Evolutionary conservation across 2,113 vertebrate species (phyloP).

Genomic region (Aptenodytes patagonicus): DNA sequence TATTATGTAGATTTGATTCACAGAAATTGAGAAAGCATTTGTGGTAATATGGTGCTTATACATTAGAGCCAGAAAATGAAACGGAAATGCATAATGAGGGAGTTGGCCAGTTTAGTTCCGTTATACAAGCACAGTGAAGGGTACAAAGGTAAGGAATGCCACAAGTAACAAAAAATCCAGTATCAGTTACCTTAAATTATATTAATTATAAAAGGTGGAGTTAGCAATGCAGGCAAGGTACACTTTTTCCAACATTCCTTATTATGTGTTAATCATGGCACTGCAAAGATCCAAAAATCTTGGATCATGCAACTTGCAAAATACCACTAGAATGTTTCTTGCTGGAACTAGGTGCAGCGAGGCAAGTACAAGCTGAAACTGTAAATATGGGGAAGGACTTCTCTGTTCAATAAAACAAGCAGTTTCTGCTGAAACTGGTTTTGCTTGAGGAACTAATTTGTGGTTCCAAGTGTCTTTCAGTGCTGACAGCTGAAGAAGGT

Average conservation of each 20-base stretch:
- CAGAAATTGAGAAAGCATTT: not conserved
- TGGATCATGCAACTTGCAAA: not conserved
- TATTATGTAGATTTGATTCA: not conserved
- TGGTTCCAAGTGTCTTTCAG: constrained; percentile 55
- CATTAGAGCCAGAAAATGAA: not conserved
- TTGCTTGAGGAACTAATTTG: constrained; percentile 35
- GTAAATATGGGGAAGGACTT: not conserved
- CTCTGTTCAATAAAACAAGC: constrained; percentile 6
- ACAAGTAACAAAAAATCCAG: not conserved
- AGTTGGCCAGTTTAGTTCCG: not conserved
- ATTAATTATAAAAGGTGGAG: not conserved
- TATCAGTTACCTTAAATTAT: not conserved
- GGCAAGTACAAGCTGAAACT: not conserved
- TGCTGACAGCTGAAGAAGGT: constrained; percentile 58
- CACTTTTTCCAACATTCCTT: not conserved
- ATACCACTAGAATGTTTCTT: not conserved
- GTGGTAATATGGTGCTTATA: not conserved
- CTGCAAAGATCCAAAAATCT: not conserved
- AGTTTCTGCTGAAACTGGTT: constrained; percentile 49
- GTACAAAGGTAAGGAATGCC: not conserved
- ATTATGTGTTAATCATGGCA: not conserved
- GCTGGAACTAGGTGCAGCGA: not conserved
- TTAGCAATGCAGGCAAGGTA: not conserved
- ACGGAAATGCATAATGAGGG: not conserved
- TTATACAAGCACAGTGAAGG: not conserved